Base-by-base conservation (phyloP, 2,113 vertebrate genomes). In the Vidua chalybeata region DNA sequence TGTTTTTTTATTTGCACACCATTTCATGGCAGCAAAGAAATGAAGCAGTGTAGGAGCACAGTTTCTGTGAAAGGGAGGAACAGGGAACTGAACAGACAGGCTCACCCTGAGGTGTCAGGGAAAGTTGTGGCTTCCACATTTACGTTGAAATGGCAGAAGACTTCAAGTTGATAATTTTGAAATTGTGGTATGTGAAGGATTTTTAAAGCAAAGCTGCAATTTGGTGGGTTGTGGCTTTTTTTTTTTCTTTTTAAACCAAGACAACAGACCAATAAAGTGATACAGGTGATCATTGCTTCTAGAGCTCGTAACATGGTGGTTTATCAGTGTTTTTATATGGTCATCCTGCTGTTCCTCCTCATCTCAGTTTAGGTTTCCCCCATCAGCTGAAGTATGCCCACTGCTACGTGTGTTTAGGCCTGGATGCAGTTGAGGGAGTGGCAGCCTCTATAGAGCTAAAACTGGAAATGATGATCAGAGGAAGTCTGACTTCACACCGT, bases 41-140 rank as follows among this genome's bases (percentile, higher is more conserved):
- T 31, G 52, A n/a, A 81, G 52, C 27, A 5, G 35, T 63, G 64
- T 45, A 41, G 59, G 35, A 90, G 35, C 46, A 45, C 18, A 24
- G 16, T 28, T 64, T 71, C 45, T 66, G 0, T 69, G 63, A 54
- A 48, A 52, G 33, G 56, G 21, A 59, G 8, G 63, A 45, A 49
- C 0, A 0, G 20, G 68, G 55, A 87, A 13, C 56, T 77, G 69
- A 91, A 74, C 15, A 71, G 64, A 39, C 63, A 87, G 69, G 19
- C 26, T 89, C 14, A 35, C 22, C 15, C 16, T 48, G 55, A 56
- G 35, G 15, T 71, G 10, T 84, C 45, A 56, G n/a, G 43, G 23
- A 27, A 43, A 7, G 46, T 19, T 4, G 2, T 11, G 39, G 27
- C 30, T 78, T 84, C 61, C 37, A 30, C 0, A 0, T 73, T 81